Conservation (phyloP, 2,113 vertebrate genomes). For the Cephalopholis sonnerati region DNA sequence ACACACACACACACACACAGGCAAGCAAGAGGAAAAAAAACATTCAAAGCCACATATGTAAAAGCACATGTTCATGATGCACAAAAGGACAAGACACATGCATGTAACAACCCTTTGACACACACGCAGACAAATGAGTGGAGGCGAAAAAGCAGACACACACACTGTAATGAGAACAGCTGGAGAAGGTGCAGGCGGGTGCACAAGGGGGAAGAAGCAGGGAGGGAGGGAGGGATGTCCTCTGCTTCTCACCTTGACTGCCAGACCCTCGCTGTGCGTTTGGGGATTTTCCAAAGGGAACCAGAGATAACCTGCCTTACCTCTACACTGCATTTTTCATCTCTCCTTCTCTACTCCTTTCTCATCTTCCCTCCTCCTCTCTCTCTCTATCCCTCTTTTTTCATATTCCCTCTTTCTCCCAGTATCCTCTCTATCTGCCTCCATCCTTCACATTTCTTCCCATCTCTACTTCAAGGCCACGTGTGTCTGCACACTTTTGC, state of each 20-base stretch:
- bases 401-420: not conserved
- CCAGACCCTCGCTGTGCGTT: constrained; percentile 73
- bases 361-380: not conserved
- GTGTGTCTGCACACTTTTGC: constrained; percentile 35
- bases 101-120: constrained; percentile 9
- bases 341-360: constrained; percentile 3
- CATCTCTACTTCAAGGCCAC: constrained; percentile 24
- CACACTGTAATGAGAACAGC: constrained; percentile 76
- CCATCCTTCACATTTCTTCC: constrained; percentile 18
- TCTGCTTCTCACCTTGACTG: constrained; percentile 85
- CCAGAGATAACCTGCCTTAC: constrained; percentile 40
- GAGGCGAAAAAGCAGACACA: constrained; percentile 23
- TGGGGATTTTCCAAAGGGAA: constrained; percentile 84
- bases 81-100: constrained; percentile 12
- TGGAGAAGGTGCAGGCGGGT: constrained; percentile 69
- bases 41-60: not conserved
- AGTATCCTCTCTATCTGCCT: not conserved
- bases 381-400: not conserved
- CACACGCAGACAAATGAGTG: constrained; percentile 33
- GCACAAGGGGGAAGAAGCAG: constrained; percentile 52
- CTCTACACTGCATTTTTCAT: constrained; percentile 13
- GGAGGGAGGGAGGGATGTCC: constrained; percentile 71
- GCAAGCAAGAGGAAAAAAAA: not conserved
- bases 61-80: not conserved
- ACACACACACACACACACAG: not conserved